Percentiles rank a stretch among this genome's conserved stretches.
These are phyloP conservation scores for Kryptopterus vitreolus DNA, from an alignment of 2,797 vertebrate genomes.

Conservation along the genomic window DNA sequence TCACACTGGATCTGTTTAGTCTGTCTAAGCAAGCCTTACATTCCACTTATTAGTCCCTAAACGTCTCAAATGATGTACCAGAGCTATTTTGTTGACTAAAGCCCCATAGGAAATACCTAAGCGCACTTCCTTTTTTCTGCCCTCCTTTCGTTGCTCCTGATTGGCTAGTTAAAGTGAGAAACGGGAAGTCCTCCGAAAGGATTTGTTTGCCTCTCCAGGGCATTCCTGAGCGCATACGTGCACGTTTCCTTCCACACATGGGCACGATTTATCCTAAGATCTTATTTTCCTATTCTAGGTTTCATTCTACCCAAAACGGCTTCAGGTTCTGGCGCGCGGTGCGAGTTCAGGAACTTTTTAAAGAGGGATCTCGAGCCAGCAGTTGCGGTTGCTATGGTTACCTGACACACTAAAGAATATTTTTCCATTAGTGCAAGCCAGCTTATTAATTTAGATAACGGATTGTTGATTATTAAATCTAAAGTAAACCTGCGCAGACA, in stretches of 20 bases:
- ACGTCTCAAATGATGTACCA: not conserved
- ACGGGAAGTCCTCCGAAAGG: not conserved
- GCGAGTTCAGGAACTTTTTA: not conserved
- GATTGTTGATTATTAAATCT: too few species aligned
- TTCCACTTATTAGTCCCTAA: not conserved
- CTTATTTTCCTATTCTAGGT: not conserved
- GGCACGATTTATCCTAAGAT: not conserved
- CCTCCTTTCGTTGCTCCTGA: not conserved
- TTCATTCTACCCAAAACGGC: not conserved
- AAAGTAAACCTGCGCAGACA: too few species aligned
- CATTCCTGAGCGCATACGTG: not conserved
- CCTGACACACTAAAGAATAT: too few species aligned
- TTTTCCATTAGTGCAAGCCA: not conserved
- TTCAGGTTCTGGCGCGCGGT: not conserved
- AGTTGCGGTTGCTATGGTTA: not conserved
- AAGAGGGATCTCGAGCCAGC: not conserved
- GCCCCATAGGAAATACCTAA: slow-evolving; percentile 2
- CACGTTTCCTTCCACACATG: not conserved
- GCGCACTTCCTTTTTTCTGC: not conserved
- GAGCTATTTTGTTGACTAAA: not conserved
- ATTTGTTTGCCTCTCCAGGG: not conserved
- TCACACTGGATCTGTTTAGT: not conserved
- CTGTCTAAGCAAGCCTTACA: not conserved
- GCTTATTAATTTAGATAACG: too few species aligned
- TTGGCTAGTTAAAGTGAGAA: not conserved